Conservation (phyloP, 2,113 vertebrate genomes). For the Hippocampus mohnikei region DNA sequence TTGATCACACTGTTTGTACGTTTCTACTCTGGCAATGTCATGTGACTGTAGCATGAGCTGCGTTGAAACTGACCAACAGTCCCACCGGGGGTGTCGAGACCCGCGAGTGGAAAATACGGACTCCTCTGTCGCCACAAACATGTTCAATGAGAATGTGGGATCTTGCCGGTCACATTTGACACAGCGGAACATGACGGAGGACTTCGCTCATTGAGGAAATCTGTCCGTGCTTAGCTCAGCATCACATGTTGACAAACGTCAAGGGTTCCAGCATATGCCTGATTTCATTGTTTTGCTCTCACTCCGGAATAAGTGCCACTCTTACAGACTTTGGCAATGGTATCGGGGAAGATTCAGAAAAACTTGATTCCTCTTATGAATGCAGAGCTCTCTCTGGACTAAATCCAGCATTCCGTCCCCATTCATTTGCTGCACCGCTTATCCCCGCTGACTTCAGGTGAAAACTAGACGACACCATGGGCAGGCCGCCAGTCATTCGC, state of each 20-base stretch:
- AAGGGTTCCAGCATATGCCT: constrained; percentile 9
- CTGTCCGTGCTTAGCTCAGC: neutral
- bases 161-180: constrained; percentile 33
- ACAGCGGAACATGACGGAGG: neutral
- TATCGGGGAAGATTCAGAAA: constrained; percentile 1
- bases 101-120: constrained; percentile 52
- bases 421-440: neutral
- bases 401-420: neutral
- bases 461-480: neutral
- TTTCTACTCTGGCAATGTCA: neutral
- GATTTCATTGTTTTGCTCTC: constrained; percentile 7
- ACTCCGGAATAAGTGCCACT: constrained; percentile 7
- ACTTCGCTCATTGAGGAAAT: neutral
- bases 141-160: constrained; percentile 55
- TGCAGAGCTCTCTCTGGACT: neutral
- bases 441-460: neutral
- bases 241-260: constrained; percentile 16
- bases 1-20: neutral
- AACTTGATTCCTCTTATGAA: neutral
- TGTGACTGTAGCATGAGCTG: neutral
- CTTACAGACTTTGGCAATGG: neutral
- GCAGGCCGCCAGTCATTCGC: neutral
- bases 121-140: constrained; percentile 48
- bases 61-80: neutral
- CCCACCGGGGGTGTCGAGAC: constrained; percentile 5